Evolutionary conservation across 2,113 vertebrate species (phyloP).

Genomic region (Microtus richardsoni): DNA sequence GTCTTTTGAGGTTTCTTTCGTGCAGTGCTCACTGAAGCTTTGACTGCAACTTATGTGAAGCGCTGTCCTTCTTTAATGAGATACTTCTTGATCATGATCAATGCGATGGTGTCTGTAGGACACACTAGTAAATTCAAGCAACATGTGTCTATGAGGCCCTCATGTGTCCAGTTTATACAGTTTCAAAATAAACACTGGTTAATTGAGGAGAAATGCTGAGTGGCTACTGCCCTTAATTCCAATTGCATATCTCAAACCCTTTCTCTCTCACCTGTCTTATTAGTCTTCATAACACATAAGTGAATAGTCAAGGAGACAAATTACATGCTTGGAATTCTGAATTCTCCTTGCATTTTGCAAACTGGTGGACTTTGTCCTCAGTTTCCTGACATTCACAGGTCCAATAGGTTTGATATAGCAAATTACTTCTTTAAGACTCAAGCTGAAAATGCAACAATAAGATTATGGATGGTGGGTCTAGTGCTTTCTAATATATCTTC

Average conservation of each 20-base stretch:
- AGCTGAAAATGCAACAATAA: not conserved
- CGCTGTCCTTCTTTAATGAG: constrained; percentile 83
- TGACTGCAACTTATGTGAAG: constrained; percentile 81
- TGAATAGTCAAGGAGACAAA: not conserved
- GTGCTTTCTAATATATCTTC: not conserved
- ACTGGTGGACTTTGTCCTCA: not conserved
- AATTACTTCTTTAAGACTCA: constrained; percentile 24
- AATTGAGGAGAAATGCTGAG: constrained; percentile 37
- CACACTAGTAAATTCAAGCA: constrained; percentile 64
- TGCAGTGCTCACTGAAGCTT: constrained; percentile 83
- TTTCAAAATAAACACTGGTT: constrained; percentile 60
- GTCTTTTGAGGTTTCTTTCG: constrained; percentile 86
- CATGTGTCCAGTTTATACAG: constrained; percentile 54
- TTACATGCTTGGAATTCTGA: not conserved
- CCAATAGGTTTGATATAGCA: not conserved
- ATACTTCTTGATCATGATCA: constrained; percentile 80
- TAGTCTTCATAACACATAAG: not conserved
- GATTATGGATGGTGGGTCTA: not conserved
- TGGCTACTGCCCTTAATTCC: not conserved
- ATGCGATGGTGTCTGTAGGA: constrained; percentile 62
- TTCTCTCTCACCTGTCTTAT: not conserved
- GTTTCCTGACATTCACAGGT: not conserved
- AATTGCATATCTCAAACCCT: not conserved
- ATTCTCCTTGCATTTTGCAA: not conserved
- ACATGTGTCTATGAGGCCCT: constrained; percentile 53